Evolutionary conservation across 2,797 vertebrate species (phyloP), one percentile per base, ranked within the genome.

Genomic region (Sebastes steindachneri): DNA sequence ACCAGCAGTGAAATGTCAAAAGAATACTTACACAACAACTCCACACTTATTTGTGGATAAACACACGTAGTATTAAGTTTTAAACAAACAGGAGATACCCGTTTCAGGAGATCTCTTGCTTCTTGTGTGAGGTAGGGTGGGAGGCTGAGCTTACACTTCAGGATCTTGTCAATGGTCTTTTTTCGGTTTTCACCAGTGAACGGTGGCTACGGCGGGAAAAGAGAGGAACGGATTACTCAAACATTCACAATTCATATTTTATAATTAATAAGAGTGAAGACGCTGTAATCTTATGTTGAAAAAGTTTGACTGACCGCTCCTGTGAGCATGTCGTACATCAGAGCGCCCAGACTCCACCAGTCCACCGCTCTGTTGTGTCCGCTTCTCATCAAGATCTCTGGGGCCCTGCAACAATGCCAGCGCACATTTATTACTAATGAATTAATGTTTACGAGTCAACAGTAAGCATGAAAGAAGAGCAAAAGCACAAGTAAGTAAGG

Each of bases 301-400:
- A 10, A 37, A 28, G 26, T 21, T 92, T 77, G 90, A 99, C 99
- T 96, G 95, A 99, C 98, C 95, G 98, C 98, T 95, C 98, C 99
- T 79, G 99, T 99, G 95, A 99, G 97, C 99, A 99, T 99, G 96
- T 99, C 99, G 90, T 99, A 99, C 98, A 99, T 99, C 94, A 99
- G 96, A 80, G 99, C 99, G 75, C 99, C 99, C 94, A 99, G 95
- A 96, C 99, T 99, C 99, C 99, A 99, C 99, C 98, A 99, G 94
- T 99, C 99, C 88, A 99, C 99, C 2, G 98, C 99, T 91, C 98
- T 95, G 93, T 99, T 99, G 94, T 99, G 99, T 81, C 99, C 99
- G 14, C 98, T 99, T 92, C 99, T 96, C 97, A 99, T 99, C 91
- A 99, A 89, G 93, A 99, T 99, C 95, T 99, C 99, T 72, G 99